Base-by-base conservation (phyloP, 2,888 invertebrate genomes). In the Drosophila multiciliata region DNA sequence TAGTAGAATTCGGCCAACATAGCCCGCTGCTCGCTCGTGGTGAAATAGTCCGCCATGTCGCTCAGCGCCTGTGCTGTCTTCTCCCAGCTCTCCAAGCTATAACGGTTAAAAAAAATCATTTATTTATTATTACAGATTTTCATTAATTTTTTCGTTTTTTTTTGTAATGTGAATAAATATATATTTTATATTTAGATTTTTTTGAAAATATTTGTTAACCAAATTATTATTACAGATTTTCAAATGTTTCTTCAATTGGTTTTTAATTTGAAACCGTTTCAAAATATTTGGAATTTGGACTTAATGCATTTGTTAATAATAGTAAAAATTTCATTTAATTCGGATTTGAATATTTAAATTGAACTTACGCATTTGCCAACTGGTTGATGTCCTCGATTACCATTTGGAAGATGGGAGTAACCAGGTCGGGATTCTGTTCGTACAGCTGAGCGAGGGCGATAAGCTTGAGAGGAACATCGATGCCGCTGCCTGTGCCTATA, bases 371-470 rank as follows among this genome's bases (percentile, higher is more conserved):
- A 5, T 67, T 36, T 5, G 75, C 59, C 35, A 92, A 60, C 7
- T 69, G 55, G 8, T 66, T 66, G 3, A 87, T 63, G 48, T 84
- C 78, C 3, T 66, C 60, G 1, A 77, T 81, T 1, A 92, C 54
- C 79, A 91, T 73, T 7, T 69, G 15, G 58, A 89, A 91, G 7
- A 90, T 83, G 20, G 82, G 72, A 23, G 82, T 80, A 5, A 92
- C 75, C 65, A 90, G 76, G 35, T 92, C 89, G 0, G 94, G 93
- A 81, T 94, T 95, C 60, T 94, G 93, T 0, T 92, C 89, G 8
- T 95, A 93, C 0, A 95, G 93, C 26, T 94, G 93, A 0, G 91
- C 82, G 4, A 93, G 72, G 4, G 83, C 90, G 5, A 58, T 52
- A 2, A 66, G 60, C 58, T 90, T 91, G 15, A 45, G 15, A 23